phyloP scores from a whole-genome alignment of 2,888 invertebrate genomes.

The Lottia scabra region DNA sequence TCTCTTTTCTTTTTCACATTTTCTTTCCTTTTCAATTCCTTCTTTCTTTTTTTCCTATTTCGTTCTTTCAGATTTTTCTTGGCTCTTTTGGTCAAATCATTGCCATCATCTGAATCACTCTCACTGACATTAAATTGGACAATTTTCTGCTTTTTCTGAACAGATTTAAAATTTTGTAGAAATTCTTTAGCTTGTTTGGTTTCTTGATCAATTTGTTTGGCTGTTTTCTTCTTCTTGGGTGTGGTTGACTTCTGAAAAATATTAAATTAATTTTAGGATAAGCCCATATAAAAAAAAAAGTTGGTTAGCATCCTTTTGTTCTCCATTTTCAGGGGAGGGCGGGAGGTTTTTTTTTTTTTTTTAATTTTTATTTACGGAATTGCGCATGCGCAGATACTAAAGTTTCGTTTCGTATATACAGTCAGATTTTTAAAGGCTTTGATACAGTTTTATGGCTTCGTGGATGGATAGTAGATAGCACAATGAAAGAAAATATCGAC shows the following conservation, averaged over 20 bases:
- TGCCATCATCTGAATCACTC: not conserved
- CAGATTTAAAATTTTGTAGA: not conserved
- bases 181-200: slow-evolving; percentile 2
- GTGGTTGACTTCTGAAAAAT: not conserved
- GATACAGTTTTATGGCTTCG: no score
- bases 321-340: no score
- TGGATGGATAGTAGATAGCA: no score
- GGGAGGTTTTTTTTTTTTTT: no score
- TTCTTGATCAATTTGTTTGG: not conserved
- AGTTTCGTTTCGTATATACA: no score
- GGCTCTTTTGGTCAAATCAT: not conserved
- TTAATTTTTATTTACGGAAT: no score
- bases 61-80: slow-evolving; percentile 10
- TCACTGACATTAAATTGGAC: not conserved
- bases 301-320: no score
- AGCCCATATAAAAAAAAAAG: no score
- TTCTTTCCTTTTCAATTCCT: slow-evolving; percentile 19
- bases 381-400: no score
- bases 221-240: not conserved
- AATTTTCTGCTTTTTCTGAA: not conserved
- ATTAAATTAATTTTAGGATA: no score
- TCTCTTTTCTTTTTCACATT: slow-evolving; percentile 7
- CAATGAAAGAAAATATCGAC: no score
- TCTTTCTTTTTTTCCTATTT: slow-evolving; percentile 20
- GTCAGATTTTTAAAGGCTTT: no score